phyloP scores from a whole-genome alignment of 1,140 invertebrate genomes.

The Temnothorax longispinosus region DNA sequence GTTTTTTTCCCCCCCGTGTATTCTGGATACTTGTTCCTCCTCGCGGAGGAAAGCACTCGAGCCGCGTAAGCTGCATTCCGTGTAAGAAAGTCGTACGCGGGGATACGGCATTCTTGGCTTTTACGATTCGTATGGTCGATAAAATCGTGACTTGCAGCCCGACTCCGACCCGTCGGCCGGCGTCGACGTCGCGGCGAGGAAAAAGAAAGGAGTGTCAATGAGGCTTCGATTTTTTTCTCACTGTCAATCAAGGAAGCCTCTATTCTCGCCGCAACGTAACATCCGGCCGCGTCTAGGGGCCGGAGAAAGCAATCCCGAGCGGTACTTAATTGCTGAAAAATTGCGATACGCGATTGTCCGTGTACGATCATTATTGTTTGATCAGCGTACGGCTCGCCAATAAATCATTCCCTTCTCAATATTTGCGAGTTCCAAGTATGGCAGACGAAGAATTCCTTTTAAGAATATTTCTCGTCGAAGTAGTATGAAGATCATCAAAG shows the following conservation, averaged over 20 bases:
- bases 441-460: background rate
- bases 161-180: conserved; percentile 30
- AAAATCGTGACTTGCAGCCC: conserved; percentile 61
- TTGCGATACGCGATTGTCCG: background rate
- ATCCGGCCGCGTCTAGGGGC: background rate
- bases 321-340: background rate
- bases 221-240: conserved; percentile 38
- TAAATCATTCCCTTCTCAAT: background rate
- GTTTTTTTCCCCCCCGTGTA: conserved; percentile 15
- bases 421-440: background rate
- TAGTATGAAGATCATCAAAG: background rate
- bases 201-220: conserved; percentile 53
- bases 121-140: conserved; percentile 62
- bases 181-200: conserved; percentile 34
- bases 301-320: background rate
- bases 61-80: conserved; percentile 46
- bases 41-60: conserved; percentile 41
- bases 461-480: background rate
- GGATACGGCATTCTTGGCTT: conserved; percentile 54
- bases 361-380: background rate
- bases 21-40: background rate
- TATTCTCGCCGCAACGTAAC: background rate
- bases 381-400: background rate
- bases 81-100: conserved; percentile 60
- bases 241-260: conserved; percentile 1